These are phyloP conservation scores for Actinemys pallida DNA, from an alignment of 2,113 vertebrate genomes.

Conservation along the genomic window DNA sequence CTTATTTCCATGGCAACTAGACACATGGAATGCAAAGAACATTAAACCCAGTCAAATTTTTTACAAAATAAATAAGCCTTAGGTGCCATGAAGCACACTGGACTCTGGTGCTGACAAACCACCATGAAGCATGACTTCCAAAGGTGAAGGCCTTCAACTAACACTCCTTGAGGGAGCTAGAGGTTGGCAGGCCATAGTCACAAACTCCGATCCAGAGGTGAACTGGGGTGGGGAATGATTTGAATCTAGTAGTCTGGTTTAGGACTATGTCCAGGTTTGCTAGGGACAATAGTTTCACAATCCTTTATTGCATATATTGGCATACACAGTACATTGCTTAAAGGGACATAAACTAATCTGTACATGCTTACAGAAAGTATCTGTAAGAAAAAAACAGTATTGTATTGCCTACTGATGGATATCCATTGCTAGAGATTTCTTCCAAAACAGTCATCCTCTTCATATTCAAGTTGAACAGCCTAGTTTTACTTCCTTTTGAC, in stretches of 20 bases:
- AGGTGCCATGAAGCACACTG: background rate
- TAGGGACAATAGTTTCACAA: background rate
- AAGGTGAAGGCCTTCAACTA: conserved; percentile 1
- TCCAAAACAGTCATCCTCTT: background rate
- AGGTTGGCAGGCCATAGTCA: fast-evolving
- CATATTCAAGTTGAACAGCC: background rate
- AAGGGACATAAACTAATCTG: background rate
- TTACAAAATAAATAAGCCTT: conserved; percentile 15
- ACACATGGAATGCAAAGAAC: background rate
- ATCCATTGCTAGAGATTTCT: background rate
- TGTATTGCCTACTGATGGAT: background rate
- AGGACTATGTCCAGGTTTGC: fast-evolving
- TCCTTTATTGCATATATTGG: fast-evolving
- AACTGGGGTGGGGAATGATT: background rate
- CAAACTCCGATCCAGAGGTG: background rate
- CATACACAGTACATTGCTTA: background rate
- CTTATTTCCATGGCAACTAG: background rate
- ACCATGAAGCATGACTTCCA: background rate
- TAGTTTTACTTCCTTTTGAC: background rate
- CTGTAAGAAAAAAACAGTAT: background rate
- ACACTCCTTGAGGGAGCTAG: background rate
- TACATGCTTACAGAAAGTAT: background rate
- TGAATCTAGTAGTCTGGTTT: background rate
- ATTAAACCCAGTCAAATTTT: background rate
- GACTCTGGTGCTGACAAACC: background rate